Evolutionary conservation across 2,113 vertebrate species (phyloP).

Genomic region (Saimiri boliviensis): DNA sequence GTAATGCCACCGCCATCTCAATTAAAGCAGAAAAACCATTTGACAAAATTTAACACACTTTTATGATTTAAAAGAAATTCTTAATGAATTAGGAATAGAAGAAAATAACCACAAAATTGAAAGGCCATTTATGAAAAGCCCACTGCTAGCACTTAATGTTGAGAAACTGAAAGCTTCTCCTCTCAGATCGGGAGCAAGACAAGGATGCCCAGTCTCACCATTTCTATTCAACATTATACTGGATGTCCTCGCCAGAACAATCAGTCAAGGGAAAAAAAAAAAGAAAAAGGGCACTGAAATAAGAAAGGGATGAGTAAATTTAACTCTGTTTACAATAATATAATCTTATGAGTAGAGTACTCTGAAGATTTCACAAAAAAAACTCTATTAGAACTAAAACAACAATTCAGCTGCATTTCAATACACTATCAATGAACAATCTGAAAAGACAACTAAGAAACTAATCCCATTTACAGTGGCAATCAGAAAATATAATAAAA

Average conservation of each 20-base stretch:
- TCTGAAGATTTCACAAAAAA: not conserved
- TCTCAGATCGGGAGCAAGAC: not conserved
- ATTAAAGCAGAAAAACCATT: not conserved
- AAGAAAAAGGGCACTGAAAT: not conserved
- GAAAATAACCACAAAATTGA: not conserved
- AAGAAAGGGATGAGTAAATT: not conserved
- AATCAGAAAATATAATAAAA: not conserved
- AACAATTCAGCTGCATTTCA: not conserved
- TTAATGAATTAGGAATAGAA: not conserved
- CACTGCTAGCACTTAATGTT: not conserved
- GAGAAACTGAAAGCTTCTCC: not conserved
- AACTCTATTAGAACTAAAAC: not conserved
- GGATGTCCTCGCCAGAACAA: not conserved
- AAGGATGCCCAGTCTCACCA: not conserved
- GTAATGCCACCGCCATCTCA: not conserved
- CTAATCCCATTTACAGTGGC: not conserved
- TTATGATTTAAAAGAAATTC: not conserved
- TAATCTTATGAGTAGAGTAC: too few relatives aligned
- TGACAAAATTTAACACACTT: not conserved
- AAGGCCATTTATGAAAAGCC: not conserved
- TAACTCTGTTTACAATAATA: not conserved
- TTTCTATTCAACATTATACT: not conserved
- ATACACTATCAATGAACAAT: not conserved
- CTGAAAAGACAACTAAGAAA: not conserved
- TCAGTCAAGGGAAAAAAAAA: not conserved